Evolutionary conservation across 1,140 invertebrate species (phyloP).

Genomic region (Scaptomyza hsui): DNA sequence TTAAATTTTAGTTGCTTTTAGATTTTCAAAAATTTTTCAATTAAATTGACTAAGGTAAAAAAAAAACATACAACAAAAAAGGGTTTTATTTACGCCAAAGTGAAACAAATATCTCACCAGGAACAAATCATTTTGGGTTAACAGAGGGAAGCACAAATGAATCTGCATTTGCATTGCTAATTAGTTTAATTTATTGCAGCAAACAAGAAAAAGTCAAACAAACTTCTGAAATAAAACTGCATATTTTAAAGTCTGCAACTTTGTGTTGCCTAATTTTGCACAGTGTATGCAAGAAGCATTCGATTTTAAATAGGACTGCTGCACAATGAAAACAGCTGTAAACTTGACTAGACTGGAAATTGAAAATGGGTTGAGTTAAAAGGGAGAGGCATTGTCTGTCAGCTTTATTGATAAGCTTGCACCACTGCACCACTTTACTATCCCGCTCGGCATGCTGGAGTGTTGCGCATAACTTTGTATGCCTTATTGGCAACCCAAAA

Average conservation of each 20-base stretch:
- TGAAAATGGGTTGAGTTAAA: too few relatives aligned
- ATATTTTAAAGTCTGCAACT: not conserved
- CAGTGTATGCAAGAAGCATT: conserved; percentile 1
- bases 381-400: not conserved
- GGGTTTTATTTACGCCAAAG: not conserved
- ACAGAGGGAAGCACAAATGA: not conserved
- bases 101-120: not conserved
- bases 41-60: conserved; percentile 5
- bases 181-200: not conserved
- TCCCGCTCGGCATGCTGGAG: conserved; percentile 5
- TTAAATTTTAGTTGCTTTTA: conserved; percentile 1
- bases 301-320: not conserved
- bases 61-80: not conserved
- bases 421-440: not conserved
- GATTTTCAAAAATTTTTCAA: not conserved
- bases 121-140: not conserved
- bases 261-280: too few relatives aligned
- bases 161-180: conserved; percentile 2
- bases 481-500: conserved; percentile 15
- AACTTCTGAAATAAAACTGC: not conserved
- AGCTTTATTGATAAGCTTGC: conserved; percentile 10
- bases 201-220: not conserved
- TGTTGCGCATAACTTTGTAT: conserved; percentile 37
- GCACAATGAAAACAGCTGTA: conserved; percentile 31
- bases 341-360: not conserved